phyloP scores from a whole-genome alignment of 2,888 invertebrate genomes.

The Anthophora plumipes region DNA sequence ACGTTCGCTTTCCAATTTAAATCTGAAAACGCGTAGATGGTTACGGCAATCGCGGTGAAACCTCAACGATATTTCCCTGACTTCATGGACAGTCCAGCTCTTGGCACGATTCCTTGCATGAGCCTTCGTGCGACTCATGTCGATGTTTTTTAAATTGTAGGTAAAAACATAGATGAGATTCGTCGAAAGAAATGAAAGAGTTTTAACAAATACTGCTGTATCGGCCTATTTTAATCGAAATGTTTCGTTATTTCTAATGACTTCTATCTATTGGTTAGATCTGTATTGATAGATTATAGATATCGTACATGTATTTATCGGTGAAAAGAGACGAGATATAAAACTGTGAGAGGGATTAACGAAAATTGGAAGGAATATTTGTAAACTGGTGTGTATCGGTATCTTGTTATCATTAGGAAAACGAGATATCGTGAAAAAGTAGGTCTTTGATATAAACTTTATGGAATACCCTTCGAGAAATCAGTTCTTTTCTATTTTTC shows the following conservation, averaged over 20 bases:
- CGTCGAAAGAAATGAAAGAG: too few relatives aligned
- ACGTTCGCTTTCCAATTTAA: constrained; percentile 49
- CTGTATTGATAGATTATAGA: too few relatives aligned
- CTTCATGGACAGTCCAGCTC: not conserved
- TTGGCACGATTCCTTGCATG: not conserved
- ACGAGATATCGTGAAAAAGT: constrained; percentile 40
- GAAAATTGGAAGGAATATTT: constrained; percentile 13
- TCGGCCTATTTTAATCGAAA: too few relatives aligned
- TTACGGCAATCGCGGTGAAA: not conserved
- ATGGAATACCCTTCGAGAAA: not conserved
- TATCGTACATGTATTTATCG: too few relatives aligned
- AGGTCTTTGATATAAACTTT: constrained; percentile 11
- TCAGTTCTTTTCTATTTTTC: not conserved
- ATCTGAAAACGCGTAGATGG: not conserved
- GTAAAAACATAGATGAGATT: too few relatives aligned
- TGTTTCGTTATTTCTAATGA: too few relatives aligned
- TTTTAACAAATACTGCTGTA: too few relatives aligned
- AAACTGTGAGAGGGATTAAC: not conserved
- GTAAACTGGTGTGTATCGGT: not conserved
- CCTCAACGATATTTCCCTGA: not conserved
- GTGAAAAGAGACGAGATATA: not conserved
- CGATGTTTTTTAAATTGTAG: too few relatives aligned
- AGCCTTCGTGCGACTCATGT: not conserved
- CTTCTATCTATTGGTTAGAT: too few relatives aligned
- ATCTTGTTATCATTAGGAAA: constrained; percentile 21